These are phyloP conservation scores for Eurois occulta DNA, from an alignment of 2,888 invertebrate species.

Conservation along the genomic window DNA sequence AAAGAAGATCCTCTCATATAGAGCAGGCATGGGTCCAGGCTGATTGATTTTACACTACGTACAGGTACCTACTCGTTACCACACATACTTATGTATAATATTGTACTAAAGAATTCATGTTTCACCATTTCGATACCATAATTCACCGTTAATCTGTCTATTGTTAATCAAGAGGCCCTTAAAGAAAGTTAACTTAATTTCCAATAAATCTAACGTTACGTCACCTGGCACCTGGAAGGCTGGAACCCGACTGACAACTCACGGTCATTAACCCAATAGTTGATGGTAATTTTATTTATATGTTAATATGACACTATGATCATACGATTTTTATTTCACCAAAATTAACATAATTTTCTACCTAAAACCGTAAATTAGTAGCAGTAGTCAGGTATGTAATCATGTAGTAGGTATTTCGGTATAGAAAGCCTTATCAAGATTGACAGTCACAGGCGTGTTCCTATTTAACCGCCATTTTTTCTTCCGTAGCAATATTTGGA, in stretches of 20 bases:
- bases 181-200: constrained; percentile 10
- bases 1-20: not conserved
- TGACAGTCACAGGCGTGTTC: not conserved
- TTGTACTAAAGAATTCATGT: not conserved
- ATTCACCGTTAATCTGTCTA: not conserved
- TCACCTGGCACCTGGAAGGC: constrained; percentile 26
- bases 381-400: not conserved
- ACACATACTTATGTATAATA: no score
- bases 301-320: constrained; percentile 24
- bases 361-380: constrained; percentile 15
- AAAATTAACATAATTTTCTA: not conserved
- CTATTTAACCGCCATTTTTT: not conserved
- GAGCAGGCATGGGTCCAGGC: not conserved
- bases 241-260: constrained; percentile 26
- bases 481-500: not conserved
- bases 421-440: not conserved
- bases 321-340: constrained; percentile 3
- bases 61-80: not conserved
- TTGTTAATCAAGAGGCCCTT: not conserved
- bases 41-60: not conserved
- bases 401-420: not conserved
- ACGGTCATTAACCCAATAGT: constrained; percentile 42
- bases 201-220: constrained; percentile 28
- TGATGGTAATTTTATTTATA: constrained; percentile 48
- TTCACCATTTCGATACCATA: not conserved